phyloP scores from a whole-genome alignment of 1,140 invertebrate genomes.

The Wasmannia auropunctata region DNA sequence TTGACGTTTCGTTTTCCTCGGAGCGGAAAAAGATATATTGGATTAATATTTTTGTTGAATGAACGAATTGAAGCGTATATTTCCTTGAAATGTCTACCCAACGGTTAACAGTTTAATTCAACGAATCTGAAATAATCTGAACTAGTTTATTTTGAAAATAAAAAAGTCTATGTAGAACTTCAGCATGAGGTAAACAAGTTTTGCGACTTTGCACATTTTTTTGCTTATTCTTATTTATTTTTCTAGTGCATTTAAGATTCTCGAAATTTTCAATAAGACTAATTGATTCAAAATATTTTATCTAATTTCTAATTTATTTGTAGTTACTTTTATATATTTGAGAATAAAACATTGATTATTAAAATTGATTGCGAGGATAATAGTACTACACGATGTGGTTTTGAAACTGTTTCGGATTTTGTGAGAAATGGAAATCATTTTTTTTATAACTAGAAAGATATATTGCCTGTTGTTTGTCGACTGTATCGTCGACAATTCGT shows the following conservation, averaged over 20 bases:
- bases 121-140: not conserved
- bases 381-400: not conserved
- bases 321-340: not conserved
- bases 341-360: constrained; percentile 1
- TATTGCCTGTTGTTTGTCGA: constrained; percentile 17
- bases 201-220: not conserved
- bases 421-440: not conserved
- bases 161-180: not conserved
- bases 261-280: not conserved
- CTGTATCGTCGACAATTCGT: constrained; percentile 9
- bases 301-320: not conserved
- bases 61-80: not conserved
- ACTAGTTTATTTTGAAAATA: not conserved
- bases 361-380: not conserved
- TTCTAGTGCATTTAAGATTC: not conserved
- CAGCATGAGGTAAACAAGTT: not conserved
- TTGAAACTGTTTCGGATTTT: constrained; percentile 15
- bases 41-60: not conserved
- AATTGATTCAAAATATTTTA: not conserved
- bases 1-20: not conserved
- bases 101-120: too few species aligned
- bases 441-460: constrained; percentile 34
- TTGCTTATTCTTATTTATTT: not conserved
- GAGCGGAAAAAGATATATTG: not conserved
- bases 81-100: not conserved